These are phyloP conservation scores for Temnothorax ravouxi DNA, from an alignment of 2,888 invertebrate genomes.

Conservation along the genomic window DNA sequence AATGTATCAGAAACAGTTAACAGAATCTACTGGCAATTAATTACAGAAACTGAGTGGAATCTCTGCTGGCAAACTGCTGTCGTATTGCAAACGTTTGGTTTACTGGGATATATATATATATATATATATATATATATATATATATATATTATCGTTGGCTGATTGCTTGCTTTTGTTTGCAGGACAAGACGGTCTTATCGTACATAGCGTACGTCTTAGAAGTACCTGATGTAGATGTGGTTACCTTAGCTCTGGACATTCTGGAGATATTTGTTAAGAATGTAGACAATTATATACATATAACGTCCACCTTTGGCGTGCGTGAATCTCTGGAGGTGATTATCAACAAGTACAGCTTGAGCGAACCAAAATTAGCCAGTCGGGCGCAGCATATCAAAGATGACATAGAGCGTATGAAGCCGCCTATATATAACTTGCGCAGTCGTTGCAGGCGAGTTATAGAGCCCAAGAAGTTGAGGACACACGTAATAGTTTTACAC, in stretches of 20 bases:
- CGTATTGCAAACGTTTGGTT: not conserved
- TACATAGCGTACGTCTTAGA: conserved; percentile 84
- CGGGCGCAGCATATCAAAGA: conserved; percentile 83
- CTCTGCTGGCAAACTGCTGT: not conserved
- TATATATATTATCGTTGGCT: not conserved
- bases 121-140: too few relatives aligned
- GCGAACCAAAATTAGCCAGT: conserved; percentile 81
- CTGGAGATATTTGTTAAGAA: conserved; percentile 84
- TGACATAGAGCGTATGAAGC: conserved; percentile 85
- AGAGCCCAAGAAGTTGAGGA: conserved; percentile 84
- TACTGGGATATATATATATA: too few relatives aligned
- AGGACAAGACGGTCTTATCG: conserved; percentile 85
- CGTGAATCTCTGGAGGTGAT: conserved; percentile 84
- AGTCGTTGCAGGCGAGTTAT: conserved; percentile 85
- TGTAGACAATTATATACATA: conserved; percentile 84
- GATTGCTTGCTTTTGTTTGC: conserved; percentile 53
- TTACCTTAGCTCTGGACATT: conserved; percentile 81
- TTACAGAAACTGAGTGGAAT: not conserved
- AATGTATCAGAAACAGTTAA: not conserved
- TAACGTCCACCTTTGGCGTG: conserved; percentile 85
- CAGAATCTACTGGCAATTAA: not conserved
- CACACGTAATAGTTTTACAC: conserved; percentile 84
- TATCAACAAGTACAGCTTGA: conserved; percentile 81
- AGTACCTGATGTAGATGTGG: conserved; percentile 82
- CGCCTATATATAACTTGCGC: conserved; percentile 85